Evolutionary conservation across 2,888 invertebrate genomes (phyloP).

Genomic region (Beris morrisii): DNA sequence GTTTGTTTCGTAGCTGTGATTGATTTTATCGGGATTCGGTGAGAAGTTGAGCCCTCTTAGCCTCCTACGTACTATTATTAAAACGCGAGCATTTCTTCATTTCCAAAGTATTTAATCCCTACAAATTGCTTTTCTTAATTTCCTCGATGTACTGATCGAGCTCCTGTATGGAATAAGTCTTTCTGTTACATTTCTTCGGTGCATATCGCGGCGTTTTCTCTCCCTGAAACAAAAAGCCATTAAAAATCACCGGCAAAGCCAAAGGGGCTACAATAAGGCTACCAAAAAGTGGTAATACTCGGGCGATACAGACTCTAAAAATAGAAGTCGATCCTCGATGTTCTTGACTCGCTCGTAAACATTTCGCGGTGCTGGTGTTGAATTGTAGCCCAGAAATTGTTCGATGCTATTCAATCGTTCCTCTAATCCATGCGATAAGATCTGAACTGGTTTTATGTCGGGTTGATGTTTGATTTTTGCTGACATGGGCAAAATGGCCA

Average conservation of each 20-base stretch:
- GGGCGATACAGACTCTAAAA: constrained; percentile 75
- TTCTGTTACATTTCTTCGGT: neutral
- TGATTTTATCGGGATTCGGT: too few species aligned
- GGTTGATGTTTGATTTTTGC: constrained; percentile 33
- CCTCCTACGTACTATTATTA: too few species aligned
- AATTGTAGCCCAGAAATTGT: constrained; percentile 59
- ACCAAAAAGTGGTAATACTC: constrained; percentile 76
- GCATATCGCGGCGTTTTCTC: constrained; percentile 1
- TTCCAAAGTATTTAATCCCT: too few species aligned
- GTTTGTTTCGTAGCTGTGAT: too few species aligned
- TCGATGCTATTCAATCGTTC: constrained; percentile 71
- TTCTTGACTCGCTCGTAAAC: constrained; percentile 70
- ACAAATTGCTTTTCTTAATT: constrained; percentile 4
- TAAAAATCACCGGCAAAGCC: neutral
- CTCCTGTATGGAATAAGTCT: constrained; percentile 24
- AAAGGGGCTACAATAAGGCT: constrained; percentile 37
- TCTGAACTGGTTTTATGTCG: constrained; percentile 23
- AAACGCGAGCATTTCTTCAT: too few species aligned
- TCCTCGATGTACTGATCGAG: constrained; percentile 22
- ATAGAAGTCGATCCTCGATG: constrained; percentile 73
- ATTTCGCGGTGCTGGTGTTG: constrained; percentile 62
- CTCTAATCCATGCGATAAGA: constrained; percentile 59
- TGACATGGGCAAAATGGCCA: constrained; percentile 43
- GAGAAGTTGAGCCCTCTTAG: too few species aligned
- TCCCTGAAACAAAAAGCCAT: constrained; percentile 1